These are phyloP conservation scores for Scaptomyza reducta DNA, from an alignment of 2,888 invertebrate genomes.

Conservation along the genomic window DNA sequence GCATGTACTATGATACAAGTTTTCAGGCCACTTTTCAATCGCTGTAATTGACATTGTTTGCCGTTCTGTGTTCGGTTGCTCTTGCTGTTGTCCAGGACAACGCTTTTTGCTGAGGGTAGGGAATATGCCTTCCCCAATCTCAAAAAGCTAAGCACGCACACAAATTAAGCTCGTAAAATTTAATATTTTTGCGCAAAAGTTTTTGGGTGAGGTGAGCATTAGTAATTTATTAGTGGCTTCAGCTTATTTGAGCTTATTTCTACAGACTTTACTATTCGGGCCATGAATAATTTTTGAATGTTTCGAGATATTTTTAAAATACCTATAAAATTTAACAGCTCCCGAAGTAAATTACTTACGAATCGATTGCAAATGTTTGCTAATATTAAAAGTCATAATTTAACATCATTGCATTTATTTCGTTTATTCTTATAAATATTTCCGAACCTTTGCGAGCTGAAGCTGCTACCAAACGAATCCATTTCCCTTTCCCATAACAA, in stretches of 20 bases:
- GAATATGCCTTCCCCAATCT: background rate
- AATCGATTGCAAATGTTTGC: background rate
- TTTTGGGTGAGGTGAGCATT: constrained; percentile 48
- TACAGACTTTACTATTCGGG: constrained; percentile 12
- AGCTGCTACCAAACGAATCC: background rate
- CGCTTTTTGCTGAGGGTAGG: constrained; percentile 1
- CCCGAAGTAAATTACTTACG: background rate
- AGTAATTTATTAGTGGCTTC: constrained; percentile 70
- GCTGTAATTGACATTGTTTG: constrained; percentile 74
- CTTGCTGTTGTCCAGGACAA: constrained; percentile 51
- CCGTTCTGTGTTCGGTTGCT: constrained; percentile 11
- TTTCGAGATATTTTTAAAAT: constrained; percentile 18
- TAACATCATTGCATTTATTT: constrained; percentile 1
- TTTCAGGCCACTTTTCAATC: constrained; percentile 78
- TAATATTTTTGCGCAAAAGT: constrained; percentile 70
- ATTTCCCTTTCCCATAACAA: constrained; percentile 58
- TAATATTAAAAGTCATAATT: background rate
- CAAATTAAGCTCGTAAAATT: constrained; percentile 80
- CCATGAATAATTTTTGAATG: constrained; percentile 57
- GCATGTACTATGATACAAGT: constrained; percentile 47
- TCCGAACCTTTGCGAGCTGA: constrained; percentile 39
- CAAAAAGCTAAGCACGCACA: constrained; percentile 69
- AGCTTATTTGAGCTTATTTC: constrained; percentile 26
- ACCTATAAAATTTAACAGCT: constrained; percentile 63
- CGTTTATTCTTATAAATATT: background rate